Evolutionary conservation across 2,797 vertebrate genomes (phyloP), one percentile per base, ranked within the genome.

Genomic region (Onychomys leucogaster): DNA sequence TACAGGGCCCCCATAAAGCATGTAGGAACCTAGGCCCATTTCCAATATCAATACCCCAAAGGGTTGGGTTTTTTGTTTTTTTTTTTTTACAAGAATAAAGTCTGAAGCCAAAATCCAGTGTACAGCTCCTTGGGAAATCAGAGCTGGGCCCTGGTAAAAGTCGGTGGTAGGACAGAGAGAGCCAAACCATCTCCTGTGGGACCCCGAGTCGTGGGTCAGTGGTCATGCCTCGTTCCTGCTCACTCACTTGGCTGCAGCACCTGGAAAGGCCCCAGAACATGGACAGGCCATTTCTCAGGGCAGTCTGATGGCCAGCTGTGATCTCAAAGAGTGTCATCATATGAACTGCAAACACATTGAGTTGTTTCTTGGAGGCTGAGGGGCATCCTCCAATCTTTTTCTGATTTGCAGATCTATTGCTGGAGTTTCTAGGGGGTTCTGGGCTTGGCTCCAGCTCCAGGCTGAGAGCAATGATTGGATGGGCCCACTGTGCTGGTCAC

Each of bases 401-500:
- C 14, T 21, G 32, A 75, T 77, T 32, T 73, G 84, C 69, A 84
- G 13, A 87, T n/a, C 67, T 59, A 19, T 27, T 59, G n/a, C 89
- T 63, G 37, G 34, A 46, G 52, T 94, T 95, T 96, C 76, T 12
- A 43, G 90, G 34, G 69, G 85, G 69, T 59, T n/a, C 61, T 91
- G 65, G 57, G 86, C 19, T 61, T 10, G 4, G 46, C 55, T 43
- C 59, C 59, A 85, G 78, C 43, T 78, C 80, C 91, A 11, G 6
- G 29, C 49, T 29, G 67, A 46, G 4, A 41, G 52, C n/a, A 90
- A 32, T 43, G 84, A 76, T 52, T 52, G 82, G 85, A 52, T 34
- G 67, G 61, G 75, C 37, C 77, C n/a, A 34, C 29, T 27, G 7
- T 65, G 0, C 5, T 5, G 19, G 59, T 59, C 91, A 29, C 5